phyloP scores from a whole-genome alignment of 2,113 vertebrate genomes.

The Urocynchramus pylzowi region DNA sequence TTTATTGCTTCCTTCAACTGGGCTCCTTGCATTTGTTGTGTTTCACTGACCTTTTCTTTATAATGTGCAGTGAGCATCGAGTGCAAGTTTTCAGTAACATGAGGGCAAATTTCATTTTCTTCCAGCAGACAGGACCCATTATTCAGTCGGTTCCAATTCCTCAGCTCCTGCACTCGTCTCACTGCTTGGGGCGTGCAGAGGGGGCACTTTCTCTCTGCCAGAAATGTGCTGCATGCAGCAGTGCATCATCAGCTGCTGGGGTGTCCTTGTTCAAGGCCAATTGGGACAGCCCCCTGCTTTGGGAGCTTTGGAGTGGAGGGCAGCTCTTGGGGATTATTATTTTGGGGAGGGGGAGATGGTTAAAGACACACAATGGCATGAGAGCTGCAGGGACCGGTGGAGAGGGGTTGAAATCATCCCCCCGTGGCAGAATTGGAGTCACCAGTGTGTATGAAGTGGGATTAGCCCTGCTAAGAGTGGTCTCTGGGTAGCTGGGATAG shows the following conservation, averaged over 20 bases:
- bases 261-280: fast-evolving
- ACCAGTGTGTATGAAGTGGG: neutral
- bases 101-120: constrained; percentile 73
- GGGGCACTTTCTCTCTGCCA: neutral
- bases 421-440: fast-evolving
- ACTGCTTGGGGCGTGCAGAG: neutral
- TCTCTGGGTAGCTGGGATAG: fast-evolving
- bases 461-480: neutral
- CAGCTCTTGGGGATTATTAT: neutral
- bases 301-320: neutral
- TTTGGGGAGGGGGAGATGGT: neutral
- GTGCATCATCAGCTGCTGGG: neutral
- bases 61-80: constrained; percentile 56
- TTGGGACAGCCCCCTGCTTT: neutral
- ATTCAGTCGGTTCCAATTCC: constrained; percentile 40
- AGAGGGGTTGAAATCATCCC: neutral
- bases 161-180: neutral
- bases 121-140: constrained; percentile 48
- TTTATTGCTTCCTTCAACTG: constrained; percentile 43
- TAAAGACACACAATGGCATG: fast-evolving
- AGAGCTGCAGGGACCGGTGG: neutral
- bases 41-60: constrained; percentile 67
- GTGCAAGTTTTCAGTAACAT: constrained; percentile 47
- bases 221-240: fast-evolving
- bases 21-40: constrained; percentile 42